Percentiles rank a stretch among this genome's conserved stretches.
Conservation (phyloP, 2,797 vertebrate genomes). For the Masticophis lateralis region DNA sequence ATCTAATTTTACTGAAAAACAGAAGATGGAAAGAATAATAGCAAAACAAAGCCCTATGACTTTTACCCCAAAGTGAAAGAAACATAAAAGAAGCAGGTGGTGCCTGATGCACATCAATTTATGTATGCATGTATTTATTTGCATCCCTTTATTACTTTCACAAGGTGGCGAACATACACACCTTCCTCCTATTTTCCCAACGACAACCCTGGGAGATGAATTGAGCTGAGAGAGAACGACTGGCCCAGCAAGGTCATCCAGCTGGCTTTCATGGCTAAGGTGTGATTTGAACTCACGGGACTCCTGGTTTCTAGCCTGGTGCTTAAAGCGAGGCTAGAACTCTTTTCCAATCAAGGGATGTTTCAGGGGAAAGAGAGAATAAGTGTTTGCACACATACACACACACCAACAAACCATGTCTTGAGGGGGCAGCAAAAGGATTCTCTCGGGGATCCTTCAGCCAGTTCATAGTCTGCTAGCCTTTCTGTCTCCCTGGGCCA, state of each 20-base stretch:
- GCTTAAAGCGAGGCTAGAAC: not conserved
- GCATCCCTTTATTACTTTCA: not conserved
- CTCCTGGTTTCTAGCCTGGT: not conserved
- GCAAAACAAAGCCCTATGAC: not conserved
- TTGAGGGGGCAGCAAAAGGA: not conserved
- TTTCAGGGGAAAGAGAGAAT: not conserved
- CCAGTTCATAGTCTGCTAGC: not conserved
- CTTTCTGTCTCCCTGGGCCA: not conserved
- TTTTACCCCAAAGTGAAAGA: not conserved
- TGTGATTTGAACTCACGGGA: not conserved
- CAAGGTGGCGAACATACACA: not conserved
- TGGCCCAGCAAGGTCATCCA: not conserved
- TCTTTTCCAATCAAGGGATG: not conserved
- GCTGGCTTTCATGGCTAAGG: not conserved
- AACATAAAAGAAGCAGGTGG: not conserved
- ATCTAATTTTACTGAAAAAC: not conserved
- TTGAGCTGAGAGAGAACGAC: not conserved
- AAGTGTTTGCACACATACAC: rapidly evolving
- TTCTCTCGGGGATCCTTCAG: not conserved
- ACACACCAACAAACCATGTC: not conserved
- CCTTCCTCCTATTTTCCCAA: not conserved
- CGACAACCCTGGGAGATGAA: not conserved
- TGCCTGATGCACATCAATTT: not conserved
- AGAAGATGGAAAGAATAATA: not conserved
- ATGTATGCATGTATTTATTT: not conserved